phyloP scores from a whole-genome alignment of 2,113 vertebrate species.

The Plectropomus leopardus region DNA sequence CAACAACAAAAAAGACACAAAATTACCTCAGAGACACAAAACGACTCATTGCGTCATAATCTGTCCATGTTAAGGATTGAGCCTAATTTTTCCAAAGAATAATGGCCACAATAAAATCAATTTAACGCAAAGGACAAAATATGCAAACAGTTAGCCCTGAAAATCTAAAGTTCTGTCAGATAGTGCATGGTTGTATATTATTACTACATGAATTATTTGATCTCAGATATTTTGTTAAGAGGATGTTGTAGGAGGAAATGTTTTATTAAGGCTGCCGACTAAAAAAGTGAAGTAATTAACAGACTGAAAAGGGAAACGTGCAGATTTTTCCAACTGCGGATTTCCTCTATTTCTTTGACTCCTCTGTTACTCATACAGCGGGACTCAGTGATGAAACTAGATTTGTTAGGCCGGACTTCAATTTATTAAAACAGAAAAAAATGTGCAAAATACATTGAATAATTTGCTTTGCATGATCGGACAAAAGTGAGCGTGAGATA shows the following conservation, averaged over 20 bases:
- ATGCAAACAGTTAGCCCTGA: too few species aligned
- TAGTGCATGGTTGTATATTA: too few species aligned
- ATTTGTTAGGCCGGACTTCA: background rate
- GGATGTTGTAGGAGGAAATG: background rate
- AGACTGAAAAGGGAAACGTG: background rate
- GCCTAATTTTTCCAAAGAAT: too few species aligned
- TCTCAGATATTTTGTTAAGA: background rate
- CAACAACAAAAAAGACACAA: too few species aligned
- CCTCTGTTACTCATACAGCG: background rate
- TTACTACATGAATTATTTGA: too few species aligned
- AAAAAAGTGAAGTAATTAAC: background rate
- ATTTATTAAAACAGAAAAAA: conserved; percentile 59
- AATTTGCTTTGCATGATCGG: conserved; percentile 32
- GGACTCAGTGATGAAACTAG: background rate
- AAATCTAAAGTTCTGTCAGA: too few species aligned
- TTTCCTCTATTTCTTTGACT: background rate
- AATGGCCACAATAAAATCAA: too few species aligned
- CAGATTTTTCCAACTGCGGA: background rate
- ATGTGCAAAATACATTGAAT: conserved; percentile 61
- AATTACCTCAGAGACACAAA: too few species aligned
- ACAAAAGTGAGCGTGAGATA: conserved; percentile 26
- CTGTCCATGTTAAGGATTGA: too few species aligned
- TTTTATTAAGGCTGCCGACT: too few species aligned
- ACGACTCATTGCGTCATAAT: too few species aligned
- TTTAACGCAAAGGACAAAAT: too few species aligned